phyloP scores from a whole-genome alignment of 2,113 vertebrate species.

The Illadopsis cleaveri region DNA sequence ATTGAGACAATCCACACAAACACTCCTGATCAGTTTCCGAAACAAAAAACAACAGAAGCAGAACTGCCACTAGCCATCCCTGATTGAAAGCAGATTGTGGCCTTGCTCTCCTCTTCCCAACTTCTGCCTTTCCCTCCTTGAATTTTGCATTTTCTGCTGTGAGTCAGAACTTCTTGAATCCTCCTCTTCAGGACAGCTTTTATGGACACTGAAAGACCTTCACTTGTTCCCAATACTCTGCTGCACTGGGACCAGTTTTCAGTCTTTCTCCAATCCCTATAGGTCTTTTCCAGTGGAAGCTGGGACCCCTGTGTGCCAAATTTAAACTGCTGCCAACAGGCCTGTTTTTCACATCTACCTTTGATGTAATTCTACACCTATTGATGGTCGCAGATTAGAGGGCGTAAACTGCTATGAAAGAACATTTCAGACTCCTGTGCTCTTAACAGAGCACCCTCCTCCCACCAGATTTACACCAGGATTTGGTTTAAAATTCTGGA shows the following conservation, averaged over 20 bases:
- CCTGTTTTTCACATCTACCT: not conserved
- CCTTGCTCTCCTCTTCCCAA: not conserved
- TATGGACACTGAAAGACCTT: not conserved
- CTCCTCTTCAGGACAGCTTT: not conserved
- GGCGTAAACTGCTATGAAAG: not conserved
- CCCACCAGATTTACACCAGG: not conserved
- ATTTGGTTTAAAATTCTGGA: not conserved
- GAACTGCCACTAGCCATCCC: not conserved
- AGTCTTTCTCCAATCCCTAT: not conserved
- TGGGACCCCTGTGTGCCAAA: not conserved
- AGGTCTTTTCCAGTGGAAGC: not conserved
- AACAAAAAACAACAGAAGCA: slow-evolving; percentile 7
- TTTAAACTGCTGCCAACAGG: not conserved
- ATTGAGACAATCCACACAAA: not conserved
- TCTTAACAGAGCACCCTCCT: not conserved
- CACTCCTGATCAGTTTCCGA: not conserved
- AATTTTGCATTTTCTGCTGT: not conserved
- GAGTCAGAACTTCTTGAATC: not conserved
- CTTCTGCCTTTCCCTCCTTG: fast-evolving
- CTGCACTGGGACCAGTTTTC: not conserved
- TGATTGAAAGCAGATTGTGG: not conserved
- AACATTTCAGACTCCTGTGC: not conserved
- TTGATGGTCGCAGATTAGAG: fast-evolving
- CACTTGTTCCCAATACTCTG: not conserved
- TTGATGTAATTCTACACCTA: not conserved